Base-by-base conservation (phyloP, 2,888 invertebrate genomes). In the Scaptomyza parva region DNA sequence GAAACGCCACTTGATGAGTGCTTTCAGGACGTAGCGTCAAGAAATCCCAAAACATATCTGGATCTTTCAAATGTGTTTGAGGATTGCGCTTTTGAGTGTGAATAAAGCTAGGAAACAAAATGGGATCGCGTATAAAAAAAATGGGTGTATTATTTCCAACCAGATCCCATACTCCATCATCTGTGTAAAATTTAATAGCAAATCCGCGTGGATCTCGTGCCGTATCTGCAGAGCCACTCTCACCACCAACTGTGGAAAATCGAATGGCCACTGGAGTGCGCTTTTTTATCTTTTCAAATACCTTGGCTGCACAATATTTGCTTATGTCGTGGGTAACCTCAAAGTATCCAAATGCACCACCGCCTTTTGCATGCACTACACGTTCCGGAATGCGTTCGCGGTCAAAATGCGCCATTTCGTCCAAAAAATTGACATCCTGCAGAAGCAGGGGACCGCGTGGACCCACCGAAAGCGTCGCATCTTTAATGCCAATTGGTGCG, bases 51-150 rank as follows among this genome's bases (percentile, higher is more conserved):
- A 98, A 97, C 97, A 97, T 97, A 88, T 98, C 96, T 1, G 96
- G 92, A 92, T 98, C 98, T 93, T 97, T 98, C 60, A 98, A 92
- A 89, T 97, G 96, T 0, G 97, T 97, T 43, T 94, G 95, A 0
- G 99, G 99, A 91, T 99, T 99, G 78, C 99, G 94, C 92, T 99
- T 99, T 91, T 98, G 99, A 0, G 98, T 97, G 91, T 99, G 99
- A 86, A 99, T 98, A 88, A 99, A 99, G 89, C 96, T 97, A 8
- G 98, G 97, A 92, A 99, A 99, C 57, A 97, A 92, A n/a, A 96
- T 93, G 0, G 98, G 96, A 91, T 98, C 98, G 60, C 97, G 94
- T 85, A 98, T 95, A 91, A 98, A 98, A 93, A 98, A 98, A 72
- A 98, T 94, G 0, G 98, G 98, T 0, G 97, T 98, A 91, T 98